A percentile compares a stretch with the other conserved stretches of the same genome.
Evolutionary conservation across 2,113 vertebrate genomes (phyloP).

Genomic region (Bucco capensis): DNA sequence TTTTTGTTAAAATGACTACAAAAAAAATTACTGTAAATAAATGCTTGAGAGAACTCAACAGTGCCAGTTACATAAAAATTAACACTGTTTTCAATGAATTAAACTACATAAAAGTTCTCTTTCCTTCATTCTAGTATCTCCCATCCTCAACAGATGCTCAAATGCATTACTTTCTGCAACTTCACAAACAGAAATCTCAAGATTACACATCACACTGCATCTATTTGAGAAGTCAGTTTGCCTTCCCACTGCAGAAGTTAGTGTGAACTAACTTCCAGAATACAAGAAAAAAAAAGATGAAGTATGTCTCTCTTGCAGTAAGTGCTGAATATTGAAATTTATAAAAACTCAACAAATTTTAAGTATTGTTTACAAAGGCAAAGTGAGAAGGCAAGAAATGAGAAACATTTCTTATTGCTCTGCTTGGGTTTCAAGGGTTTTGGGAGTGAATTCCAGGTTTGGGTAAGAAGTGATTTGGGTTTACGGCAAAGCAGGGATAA

Average conservation of each 20-base stretch:
- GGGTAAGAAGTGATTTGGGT: background rate
- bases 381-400: background rate
- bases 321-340: background rate
- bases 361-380: background rate
- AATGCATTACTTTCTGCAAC: background rate
- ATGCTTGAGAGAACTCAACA: background rate
- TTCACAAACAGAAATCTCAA: background rate
- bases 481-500: background rate
- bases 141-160: background rate
- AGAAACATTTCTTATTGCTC: background rate
- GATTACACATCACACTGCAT: background rate
- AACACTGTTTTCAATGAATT: background rate
- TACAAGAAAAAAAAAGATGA: background rate
- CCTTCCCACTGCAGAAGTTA: background rate
- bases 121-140: background rate
- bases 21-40: background rate
- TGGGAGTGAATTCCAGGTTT: background rate
- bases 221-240: background rate
- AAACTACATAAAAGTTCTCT: background rate
- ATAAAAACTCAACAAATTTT: background rate
- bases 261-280: background rate
- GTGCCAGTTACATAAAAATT: background rate
- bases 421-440: background rate
- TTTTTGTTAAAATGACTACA: background rate
- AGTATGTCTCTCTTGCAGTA: rapidly evolving